Conservation (phyloP, 2,888 invertebrate genomes). For the Tetheella fluctuosa region DNA sequence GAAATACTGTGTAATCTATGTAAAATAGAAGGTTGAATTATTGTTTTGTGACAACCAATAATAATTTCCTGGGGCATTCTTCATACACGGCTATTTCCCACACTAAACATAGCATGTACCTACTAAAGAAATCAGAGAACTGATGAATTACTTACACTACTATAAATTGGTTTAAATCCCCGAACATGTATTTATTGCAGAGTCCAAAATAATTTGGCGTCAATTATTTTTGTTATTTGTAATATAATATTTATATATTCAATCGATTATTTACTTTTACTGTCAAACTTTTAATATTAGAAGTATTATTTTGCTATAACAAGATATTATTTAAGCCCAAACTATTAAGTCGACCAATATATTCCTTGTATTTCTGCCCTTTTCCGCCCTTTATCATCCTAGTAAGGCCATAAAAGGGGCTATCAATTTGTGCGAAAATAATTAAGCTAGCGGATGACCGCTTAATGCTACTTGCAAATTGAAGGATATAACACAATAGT, state of each 20-base stretch:
- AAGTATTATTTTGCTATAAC: conserved; percentile 35
- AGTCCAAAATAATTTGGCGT: too few species aligned
- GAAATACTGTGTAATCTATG: too few species aligned
- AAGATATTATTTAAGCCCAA: conserved; percentile 27
- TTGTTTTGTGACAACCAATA: too few species aligned
- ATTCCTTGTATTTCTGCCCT: conserved; percentile 39
- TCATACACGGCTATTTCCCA: too few species aligned
- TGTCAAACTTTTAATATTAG: neutral
- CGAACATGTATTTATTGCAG: too few species aligned
- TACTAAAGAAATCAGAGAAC: too few species aligned
- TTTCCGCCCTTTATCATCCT: conserved; percentile 37
- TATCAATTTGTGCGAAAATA: conserved; percentile 56
- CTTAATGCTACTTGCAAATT: neutral
- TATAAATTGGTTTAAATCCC: too few species aligned
- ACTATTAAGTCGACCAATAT: conserved; percentile 45
- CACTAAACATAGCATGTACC: too few species aligned
- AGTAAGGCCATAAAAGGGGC: conserved; percentile 35
- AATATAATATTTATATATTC: neutral
- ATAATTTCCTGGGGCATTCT: too few species aligned
- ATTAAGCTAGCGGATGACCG: conserved; percentile 34
- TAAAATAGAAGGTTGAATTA: too few species aligned
- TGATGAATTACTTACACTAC: too few species aligned
- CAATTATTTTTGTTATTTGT: too few species aligned
- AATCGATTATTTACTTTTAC: neutral
- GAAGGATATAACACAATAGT: neutral